phyloP scores from a whole-genome alignment of 2,888 invertebrate genomes.

The Ellobium chinense region DNA sequence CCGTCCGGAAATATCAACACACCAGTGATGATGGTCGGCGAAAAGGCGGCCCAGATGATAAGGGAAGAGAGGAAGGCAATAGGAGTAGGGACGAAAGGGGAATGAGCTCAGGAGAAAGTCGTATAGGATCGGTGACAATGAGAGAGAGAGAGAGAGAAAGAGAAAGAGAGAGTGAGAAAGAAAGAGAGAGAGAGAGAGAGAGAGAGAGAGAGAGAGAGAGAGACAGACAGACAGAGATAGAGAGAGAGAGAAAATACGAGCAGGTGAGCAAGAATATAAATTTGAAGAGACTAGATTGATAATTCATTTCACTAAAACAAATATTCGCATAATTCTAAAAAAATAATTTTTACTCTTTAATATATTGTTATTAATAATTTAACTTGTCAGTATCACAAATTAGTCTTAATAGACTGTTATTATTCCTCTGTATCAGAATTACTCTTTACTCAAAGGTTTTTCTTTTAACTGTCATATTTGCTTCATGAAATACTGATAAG shows the following conservation, averaged over 20 bases:
- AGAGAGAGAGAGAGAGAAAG: background rate
- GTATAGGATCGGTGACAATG: background rate
- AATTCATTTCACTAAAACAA: no score
- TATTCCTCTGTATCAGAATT: no score
- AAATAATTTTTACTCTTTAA: no score
- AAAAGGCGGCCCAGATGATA: conserved; percentile 59
- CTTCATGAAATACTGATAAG: no score
- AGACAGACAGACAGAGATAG: background rate
- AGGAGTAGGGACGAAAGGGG: background rate
- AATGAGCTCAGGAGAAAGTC: background rate
- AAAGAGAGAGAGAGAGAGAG: conserved; percentile 5
- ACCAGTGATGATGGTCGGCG: conserved; percentile 61
- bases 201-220: background rate
- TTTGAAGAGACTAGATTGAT: no score
- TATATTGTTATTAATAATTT: no score
- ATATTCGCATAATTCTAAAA: no score
- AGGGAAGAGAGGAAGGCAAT: conserved; percentile 24
- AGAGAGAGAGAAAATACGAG: background rate
- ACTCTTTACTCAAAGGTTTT: no score
- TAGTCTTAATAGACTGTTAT: no score
- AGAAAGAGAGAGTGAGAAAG: background rate
- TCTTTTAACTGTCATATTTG: no score
- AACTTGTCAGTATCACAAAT: no score
- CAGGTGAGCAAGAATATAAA: conserved; percentile 4
- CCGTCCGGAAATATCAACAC: conserved; percentile 62